These are phyloP conservation scores for Cataglyphis hispanica DNA, from an alignment of 1,140 invertebrate genomes.

Conservation along the genomic window DNA sequence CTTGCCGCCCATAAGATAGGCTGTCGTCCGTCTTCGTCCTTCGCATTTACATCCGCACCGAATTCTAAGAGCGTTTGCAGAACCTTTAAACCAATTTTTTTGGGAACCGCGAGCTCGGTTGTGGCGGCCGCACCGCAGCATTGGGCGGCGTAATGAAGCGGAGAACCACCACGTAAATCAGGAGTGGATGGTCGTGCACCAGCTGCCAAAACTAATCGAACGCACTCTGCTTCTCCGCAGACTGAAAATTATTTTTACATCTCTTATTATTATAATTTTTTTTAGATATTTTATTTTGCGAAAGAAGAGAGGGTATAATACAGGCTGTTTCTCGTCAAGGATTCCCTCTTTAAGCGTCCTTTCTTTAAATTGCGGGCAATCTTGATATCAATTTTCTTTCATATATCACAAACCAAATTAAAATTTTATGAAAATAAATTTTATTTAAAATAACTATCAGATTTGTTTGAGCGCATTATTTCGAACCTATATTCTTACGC, in stretches of 20 bases:
- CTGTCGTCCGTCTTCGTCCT: constrained; percentile 96
- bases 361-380: background rate
- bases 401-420: background rate
- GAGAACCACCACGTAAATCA: constrained; percentile 97
- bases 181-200: constrained; percentile 94
- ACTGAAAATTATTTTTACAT: constrained; percentile 87
- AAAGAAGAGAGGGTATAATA: background rate
- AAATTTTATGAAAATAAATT: background rate
- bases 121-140: constrained; percentile 94
- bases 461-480: background rate
- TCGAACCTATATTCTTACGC: background rate
- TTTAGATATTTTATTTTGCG: background rate
- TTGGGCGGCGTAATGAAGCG: constrained; percentile 98
- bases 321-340: background rate
- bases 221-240: constrained; percentile 95
- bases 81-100: constrained; percentile 91
- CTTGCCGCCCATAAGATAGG: constrained; percentile 99
- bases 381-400: background rate
- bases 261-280: background rate
- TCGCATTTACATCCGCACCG: constrained; percentile 93
- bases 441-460: background rate
- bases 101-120: constrained; percentile 87
- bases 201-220: constrained; percentile 93
- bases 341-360: background rate
- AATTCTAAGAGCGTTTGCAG: constrained; percentile 93